These are phyloP conservation scores for Palythoa caribaeorum DNA, from an alignment of 92 coral and sea anemone genomes.

Conservation along the genomic window DNA sequence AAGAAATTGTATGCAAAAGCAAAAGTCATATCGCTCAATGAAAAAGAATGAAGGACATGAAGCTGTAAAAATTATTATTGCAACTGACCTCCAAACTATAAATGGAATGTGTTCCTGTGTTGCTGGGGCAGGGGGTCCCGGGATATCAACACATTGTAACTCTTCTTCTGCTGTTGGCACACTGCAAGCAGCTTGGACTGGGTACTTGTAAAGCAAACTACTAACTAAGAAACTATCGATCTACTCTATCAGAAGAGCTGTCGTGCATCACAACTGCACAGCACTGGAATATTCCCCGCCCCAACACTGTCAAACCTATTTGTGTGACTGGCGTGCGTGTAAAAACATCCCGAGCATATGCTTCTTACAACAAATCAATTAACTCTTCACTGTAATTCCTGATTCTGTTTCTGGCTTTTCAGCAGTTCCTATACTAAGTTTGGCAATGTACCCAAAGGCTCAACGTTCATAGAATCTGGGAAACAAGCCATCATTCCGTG, in stretches of 20 bases:
- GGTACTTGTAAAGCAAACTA: too few species aligned
- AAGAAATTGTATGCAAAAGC: constrained; percentile 1
- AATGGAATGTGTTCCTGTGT: constrained; percentile 45
- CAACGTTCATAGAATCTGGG: neutral
- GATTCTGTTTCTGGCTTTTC: constrained; percentile 1
- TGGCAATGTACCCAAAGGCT: constrained; percentile 65
- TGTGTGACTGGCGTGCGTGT: constrained; percentile 17
- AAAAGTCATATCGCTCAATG: constrained; percentile 32
- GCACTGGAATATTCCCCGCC: constrained; percentile 42
- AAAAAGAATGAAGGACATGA: constrained; percentile 32
- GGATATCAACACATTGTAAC: neutral
- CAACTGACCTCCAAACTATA: neutral
- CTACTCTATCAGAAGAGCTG: constrained; percentile 12
- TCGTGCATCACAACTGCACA: constrained; percentile 27
- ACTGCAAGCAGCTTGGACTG: constrained; percentile 30
- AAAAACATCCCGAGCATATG: constrained; percentile 18
- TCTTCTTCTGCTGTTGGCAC: too few species aligned
- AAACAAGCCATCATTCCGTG: too few species aligned
- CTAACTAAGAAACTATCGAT: too few species aligned
- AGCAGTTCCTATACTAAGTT: constrained; percentile 36
- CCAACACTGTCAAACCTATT: neutral
- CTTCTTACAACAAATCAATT: constrained; percentile 26
- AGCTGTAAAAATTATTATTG: constrained; percentile 1
- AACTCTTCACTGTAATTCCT: constrained; percentile 16
- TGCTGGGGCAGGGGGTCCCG: constrained; percentile 53